A percentile compares a stretch with the other conserved stretches of the same genome.
Conservation (phyloP, 2,888 invertebrate genomes). For the Ophion ellenae region DNA sequence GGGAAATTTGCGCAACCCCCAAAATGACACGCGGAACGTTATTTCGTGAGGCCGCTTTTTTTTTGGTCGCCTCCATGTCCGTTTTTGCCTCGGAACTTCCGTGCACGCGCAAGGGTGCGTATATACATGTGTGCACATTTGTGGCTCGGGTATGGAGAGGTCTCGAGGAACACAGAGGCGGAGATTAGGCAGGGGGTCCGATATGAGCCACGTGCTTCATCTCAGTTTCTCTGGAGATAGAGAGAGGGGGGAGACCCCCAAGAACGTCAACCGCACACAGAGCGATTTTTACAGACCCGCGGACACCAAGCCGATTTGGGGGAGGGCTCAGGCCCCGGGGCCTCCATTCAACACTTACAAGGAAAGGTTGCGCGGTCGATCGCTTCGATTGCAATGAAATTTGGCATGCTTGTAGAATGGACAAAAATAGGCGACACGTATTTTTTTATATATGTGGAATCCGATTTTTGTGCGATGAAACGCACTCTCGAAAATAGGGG, state of each 20-base stretch:
- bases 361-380: no score
- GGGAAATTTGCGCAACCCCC: conserved; percentile 25
- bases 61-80: background rate
- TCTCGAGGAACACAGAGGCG: conserved; percentile 17
- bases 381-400: no score
- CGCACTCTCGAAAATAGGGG: no score
- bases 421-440: no score
- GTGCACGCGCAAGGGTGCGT: background rate
- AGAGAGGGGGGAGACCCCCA: conserved; percentile 11
- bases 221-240: conserved; percentile 30
- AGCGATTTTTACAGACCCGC: conserved; percentile 57
- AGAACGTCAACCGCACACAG: conserved; percentile 54
- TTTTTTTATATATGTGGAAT: no score
- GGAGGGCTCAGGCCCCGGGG: no score
- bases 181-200: conserved; percentile 26
- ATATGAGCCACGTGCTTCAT: conserved; percentile 54
- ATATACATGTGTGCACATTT: background rate
- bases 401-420: no score
- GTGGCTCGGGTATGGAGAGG: conserved; percentile 24
- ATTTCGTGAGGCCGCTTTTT: conserved; percentile 36
- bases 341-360: no score
- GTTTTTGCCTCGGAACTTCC: background rate
- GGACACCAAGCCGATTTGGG: background rate
- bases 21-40: conserved; percentile 41
- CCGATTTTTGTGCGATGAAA: no score